A percentile compares a stretch with the other conserved stretches of the same genome.
Conservation (phyloP, 2,113 vertebrate genomes). For the Sander vitreus region DNA sequence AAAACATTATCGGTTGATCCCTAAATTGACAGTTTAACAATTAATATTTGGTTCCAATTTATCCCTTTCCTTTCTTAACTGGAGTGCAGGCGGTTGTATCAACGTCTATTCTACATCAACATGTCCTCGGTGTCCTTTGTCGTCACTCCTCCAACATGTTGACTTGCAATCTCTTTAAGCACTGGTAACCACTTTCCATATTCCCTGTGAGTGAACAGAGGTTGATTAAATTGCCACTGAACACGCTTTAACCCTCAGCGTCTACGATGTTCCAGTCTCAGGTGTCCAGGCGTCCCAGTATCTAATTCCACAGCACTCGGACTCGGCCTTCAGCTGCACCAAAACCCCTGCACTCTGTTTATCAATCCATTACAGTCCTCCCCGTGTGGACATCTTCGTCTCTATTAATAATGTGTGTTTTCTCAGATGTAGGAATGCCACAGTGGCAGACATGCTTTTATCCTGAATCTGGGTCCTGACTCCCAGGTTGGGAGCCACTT, state of each 20-base stretch:
- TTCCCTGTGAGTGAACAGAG: constrained; percentile 24
- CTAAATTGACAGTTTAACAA: too few relatives aligned
- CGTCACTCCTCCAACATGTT: not conserved
- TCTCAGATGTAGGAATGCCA: not conserved
- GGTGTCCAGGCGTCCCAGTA: constrained; percentile 46
- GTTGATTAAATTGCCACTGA: constrained; percentile 68
- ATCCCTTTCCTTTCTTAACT: not conserved
- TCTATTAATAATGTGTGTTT: constrained; percentile 15
- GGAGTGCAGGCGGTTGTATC: not conserved
- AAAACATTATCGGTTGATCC: too few relatives aligned
- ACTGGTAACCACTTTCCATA: constrained; percentile 34
- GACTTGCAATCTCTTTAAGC: constrained; percentile 44
- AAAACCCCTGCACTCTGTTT: not conserved
- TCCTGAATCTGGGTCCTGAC: not conserved
- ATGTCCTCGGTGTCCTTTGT: constrained; percentile 21
- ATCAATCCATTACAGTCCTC: constrained; percentile 21
- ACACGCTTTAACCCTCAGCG: constrained; percentile 39
- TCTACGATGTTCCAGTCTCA: constrained; percentile 40
- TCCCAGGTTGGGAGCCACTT: too few relatives aligned
- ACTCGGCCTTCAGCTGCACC: constrained; percentile 13
- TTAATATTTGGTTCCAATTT: not conserved
- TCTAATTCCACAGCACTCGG: constrained; percentile 45
- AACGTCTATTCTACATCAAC: not conserved
- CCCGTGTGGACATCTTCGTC: not conserved
- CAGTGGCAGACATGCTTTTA: not conserved